Base-by-base conservation (phyloP, 2,797 vertebrate species). In the Sebastes variabilis region DNA sequence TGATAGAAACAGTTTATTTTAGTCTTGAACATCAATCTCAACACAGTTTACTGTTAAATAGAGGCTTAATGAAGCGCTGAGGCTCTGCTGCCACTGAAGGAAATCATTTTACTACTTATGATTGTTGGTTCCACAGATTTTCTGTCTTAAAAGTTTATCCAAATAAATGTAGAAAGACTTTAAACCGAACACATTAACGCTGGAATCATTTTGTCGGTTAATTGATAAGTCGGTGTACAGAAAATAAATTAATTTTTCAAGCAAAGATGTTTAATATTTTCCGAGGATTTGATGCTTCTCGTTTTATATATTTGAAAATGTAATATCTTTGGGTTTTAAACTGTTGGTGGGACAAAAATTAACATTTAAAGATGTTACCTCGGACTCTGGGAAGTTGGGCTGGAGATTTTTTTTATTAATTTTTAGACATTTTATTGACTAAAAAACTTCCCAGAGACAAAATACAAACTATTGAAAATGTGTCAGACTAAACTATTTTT, bases 1-100 rank as follows among this genome's bases (percentile, higher is more conserved):
- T 64, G 58, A 88, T 88, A 93, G 64, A 93, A 93, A 93, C 32
- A 56, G 60, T 93, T 94, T 88, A 92, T 91, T 93, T 77, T 56
- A 30, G 5, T 80, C 22, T 80, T 2, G 25, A 84, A 89, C 86
- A 92, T 88, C 79, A 70, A 87, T 81, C 38, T 84, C 38, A 58
- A 88, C 46, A 52, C 85, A 84, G 22, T 73, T 79, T 54, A 87
- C 62, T 80, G 79, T 54, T 74, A 60, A 82, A 75, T 3, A 86
- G 61, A 87, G 62, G 42, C 61, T 80, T 49, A 58, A 49, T 38
- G 2, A 71, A 49, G 27, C 55, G n/a, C 62, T 0, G 85, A 88
- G 76, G 75, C 58, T 76, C 77, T 0, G 75, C 86, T n/a, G 73
- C 70, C 1, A 16, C n/a, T 52, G 2, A 0, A 79, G 64, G 69